Evolutionary conservation across 2,888 invertebrate genomes (phyloP), one percentile per base, ranked within the genome.

Genomic region (Caenorhabditis drosophilae): DNA sequence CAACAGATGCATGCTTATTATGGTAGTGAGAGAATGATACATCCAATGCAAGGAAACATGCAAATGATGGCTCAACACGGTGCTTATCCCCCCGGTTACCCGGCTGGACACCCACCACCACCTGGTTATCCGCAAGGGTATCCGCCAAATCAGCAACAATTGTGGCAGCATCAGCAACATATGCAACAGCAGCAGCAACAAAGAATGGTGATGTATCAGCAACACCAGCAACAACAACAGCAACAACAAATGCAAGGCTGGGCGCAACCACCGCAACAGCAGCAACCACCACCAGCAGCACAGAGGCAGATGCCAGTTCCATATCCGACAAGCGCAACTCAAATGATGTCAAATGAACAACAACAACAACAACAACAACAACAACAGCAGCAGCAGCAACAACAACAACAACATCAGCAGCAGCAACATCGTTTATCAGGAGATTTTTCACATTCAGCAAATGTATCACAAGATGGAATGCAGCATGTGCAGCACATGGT

Each of bases 61-160:
- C 42, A 42, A 9, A 42, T 42, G 42, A 6, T 23, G 23, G 12
- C 23, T 16, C 59, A 57, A 26, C 58, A 50, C 16, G 52, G 44
- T 16, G 53, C 41, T 4, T 64, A 55, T 54, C 59, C 57, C 18
- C 51, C 25, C 11, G 49, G 50, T 2, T 49, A 50, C 22, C 41
- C 53, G 15, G 51, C 42, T 25, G 42, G 42, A 25, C 2, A 23
- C 3, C 44, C 23, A n/a, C 11, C n/a, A 15, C 68, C 71, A 2
- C 62, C 60, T 12, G 70, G 66, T 2, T 66, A 62, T 44, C 57
- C 69, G 11, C 59, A 54, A 20, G 41, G 41, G 34, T 51, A 54
- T 11, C 60, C 52, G 27, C 59, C 52, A 11, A 67, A 71, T 35
- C 53, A 57, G 41, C 64, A 63, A 27, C 62, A 63, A n/a, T 25